These are phyloP conservation scores for Arbacia lixula DNA, from an alignment of 53 echinoderm and acorn worm species.

Conservation along the genomic window DNA sequence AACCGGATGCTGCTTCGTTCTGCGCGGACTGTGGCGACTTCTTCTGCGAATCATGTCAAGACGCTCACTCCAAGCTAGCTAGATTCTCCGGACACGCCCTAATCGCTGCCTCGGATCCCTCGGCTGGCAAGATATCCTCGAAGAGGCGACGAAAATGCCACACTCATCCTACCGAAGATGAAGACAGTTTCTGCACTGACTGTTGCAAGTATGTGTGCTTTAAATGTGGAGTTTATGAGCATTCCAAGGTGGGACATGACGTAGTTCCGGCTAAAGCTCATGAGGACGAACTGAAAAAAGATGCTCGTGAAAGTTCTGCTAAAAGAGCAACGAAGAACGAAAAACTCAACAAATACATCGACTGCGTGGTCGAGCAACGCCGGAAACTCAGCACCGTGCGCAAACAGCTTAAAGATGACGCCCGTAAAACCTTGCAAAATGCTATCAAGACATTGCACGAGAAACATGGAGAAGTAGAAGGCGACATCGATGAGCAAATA, in stretches of 20 bases:
- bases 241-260: not conserved
- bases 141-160: not conserved
- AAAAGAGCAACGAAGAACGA: not conserved
- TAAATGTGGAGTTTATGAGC: not conserved
- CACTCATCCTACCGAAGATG: conserved; percentile 2
- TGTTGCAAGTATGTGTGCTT: conserved; percentile 15
- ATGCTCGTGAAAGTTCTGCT: not conserved
- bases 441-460: no score
- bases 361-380: no score
- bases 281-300: not conserved
- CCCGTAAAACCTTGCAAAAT: no score
- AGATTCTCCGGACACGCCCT: not conserved
- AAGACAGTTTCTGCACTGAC: conserved; percentile 10
- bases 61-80: not conserved
- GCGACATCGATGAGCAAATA: no score
- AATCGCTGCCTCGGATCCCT: not conserved
- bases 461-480: no score
- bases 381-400: no score
- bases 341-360: no score
- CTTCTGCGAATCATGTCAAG: not conserved
- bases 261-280: not conserved
- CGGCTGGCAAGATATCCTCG: not conserved
- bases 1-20: not conserved
- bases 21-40: conserved; percentile 2
- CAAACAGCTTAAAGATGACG: no score